Conservation (phyloP, 2,888 invertebrate species). For the Meloe dianella region DNA sequence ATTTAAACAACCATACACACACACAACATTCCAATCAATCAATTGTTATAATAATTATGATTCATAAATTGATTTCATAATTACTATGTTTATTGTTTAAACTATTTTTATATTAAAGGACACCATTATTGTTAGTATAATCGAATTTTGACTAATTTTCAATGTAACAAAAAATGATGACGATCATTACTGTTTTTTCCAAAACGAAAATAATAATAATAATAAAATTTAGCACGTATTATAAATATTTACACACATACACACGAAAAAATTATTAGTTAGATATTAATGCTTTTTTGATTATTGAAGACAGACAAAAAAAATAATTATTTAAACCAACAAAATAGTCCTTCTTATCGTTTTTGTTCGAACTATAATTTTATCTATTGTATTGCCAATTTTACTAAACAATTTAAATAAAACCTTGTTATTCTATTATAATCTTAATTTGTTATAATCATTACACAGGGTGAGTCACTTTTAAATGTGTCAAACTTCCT, state of each 20-base stretch:
- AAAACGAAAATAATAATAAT: neutral
- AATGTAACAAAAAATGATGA: neutral
- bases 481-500: too few relatives aligned
- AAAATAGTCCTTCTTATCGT: too few relatives aligned
- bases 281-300: too few relatives aligned
- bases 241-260: neutral
- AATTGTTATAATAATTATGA: slow-evolving; percentile 7
- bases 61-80: slow-evolving; percentile 4
- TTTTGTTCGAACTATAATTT: too few relatives aligned
- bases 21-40: neutral
- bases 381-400: too few relatives aligned
- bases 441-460: too few relatives aligned
- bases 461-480: too few relatives aligned
- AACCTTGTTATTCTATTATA: too few relatives aligned
- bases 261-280: neutral
- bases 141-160: neutral
- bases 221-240: neutral
- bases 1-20: neutral
- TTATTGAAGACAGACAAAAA: too few relatives aligned
- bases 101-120: neutral
- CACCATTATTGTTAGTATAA: neutral
- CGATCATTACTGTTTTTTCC: neutral
- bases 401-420: too few relatives aligned
- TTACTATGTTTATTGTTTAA: slow-evolving; percentile 6
- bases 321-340: too few relatives aligned